These are phyloP conservation scores for Tetragnatha montana DNA, from an alignment of 2,888 invertebrate species.

Conservation along the genomic window DNA sequence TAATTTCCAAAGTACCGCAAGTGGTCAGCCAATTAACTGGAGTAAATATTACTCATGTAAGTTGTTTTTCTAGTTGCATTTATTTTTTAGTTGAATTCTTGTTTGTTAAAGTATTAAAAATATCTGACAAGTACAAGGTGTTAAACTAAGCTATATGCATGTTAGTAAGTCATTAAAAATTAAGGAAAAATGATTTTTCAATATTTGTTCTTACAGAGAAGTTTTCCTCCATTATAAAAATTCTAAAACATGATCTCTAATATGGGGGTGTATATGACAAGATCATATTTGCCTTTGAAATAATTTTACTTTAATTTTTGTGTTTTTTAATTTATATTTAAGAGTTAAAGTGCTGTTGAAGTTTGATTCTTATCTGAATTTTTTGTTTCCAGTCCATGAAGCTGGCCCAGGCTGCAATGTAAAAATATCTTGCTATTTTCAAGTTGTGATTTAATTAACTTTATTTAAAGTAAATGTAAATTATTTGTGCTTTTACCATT, in stretches of 20 bases:
- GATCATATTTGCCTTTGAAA: neutral
- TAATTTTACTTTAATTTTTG: neutral
- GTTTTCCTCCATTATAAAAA: too few species aligned
- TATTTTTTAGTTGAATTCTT: neutral
- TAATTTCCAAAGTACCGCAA: slow-evolving; percentile 93
- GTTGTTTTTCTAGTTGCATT: slow-evolving; percentile 36
- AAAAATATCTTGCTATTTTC: slow-evolving; percentile 4
- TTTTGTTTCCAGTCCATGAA: slow-evolving; percentile 64
- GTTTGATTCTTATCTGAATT: neutral
- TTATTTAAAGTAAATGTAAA: neutral
- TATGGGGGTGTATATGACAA: neutral
- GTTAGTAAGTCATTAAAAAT: neutral
- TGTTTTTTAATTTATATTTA: neutral
- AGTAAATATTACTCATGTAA: slow-evolving; percentile 84
- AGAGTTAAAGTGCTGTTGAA: neutral
- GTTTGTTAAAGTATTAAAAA: too few species aligned
- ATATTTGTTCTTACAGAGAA: too few species aligned
- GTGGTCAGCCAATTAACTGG: slow-evolving; percentile 94
- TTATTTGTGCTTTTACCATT: too few species aligned
- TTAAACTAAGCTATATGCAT: neutral
- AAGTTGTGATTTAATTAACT: slow-evolving; percentile 17
- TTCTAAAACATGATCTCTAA: neutral
- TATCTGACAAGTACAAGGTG: neutral
- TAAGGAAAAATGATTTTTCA: neutral
- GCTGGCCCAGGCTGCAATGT: slow-evolving; percentile 70